phyloP scores from a whole-genome alignment of 2,888 invertebrate species.

The Chirona hameri region DNA sequence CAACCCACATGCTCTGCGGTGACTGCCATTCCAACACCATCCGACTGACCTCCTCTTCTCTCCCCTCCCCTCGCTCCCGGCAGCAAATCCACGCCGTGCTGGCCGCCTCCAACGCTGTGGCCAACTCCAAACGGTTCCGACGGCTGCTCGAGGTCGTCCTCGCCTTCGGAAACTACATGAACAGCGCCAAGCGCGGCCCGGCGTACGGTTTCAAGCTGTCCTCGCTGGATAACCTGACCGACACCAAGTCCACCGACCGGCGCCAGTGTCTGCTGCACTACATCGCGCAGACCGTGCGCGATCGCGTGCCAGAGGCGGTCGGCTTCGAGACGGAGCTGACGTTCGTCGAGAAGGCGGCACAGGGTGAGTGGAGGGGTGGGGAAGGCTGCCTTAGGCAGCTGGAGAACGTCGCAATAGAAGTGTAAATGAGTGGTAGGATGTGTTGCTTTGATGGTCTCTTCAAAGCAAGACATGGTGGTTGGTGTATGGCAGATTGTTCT shows the following conservation, averaged over 20 bases:
- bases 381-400: too few species aligned
- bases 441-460: too few species aligned
- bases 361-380: slow-evolving; percentile 57
- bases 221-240: slow-evolving; percentile 87
- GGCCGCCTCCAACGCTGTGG: slow-evolving; percentile 87
- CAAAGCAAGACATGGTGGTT: too few species aligned
- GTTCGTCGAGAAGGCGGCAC: slow-evolving; percentile 95
- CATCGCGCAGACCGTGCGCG: slow-evolving; percentile 83
- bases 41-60: too few species aligned
- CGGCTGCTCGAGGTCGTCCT: slow-evolving; percentile 90
- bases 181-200: slow-evolving; percentile 93
- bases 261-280: slow-evolving; percentile 89
- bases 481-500: too few species aligned
- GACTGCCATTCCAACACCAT: too few species aligned
- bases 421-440: too few species aligned
- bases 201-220: slow-evolving; percentile 98
- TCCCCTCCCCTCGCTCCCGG: slow-evolving; percentile 40
- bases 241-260: slow-evolving; percentile 95
- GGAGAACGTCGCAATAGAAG: too few species aligned
- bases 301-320: slow-evolving; percentile 83
- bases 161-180: slow-evolving; percentile 98
- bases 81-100: slow-evolving; percentile 93
- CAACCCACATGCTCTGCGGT: too few species aligned
- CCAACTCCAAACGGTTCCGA: slow-evolving; percentile 80
- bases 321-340: slow-evolving; percentile 89